Evolutionary conservation across 2,888 invertebrate genomes (phyloP).

Genomic region (Pyrochroa serraticornis): DNA sequence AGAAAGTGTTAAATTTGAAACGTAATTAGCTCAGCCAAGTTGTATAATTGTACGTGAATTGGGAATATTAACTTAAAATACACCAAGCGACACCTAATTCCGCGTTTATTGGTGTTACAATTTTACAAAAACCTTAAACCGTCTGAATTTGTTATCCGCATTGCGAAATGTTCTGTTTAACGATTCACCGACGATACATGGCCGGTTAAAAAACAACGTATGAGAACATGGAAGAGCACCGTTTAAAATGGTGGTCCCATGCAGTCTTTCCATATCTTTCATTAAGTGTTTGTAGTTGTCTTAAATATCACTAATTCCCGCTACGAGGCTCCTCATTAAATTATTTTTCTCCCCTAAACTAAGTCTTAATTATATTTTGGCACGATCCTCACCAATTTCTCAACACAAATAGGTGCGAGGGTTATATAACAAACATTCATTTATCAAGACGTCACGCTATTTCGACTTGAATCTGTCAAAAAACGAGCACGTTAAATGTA

Average conservation of each 20-base stretch:
- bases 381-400: neutral
- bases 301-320: too few species aligned
- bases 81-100: constrained; percentile 37
- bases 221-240: constrained; percentile 35
- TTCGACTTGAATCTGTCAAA: neutral
- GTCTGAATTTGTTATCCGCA: constrained; percentile 41
- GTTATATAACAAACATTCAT: too few species aligned
- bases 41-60: too few species aligned
- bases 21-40: constrained; percentile 13
- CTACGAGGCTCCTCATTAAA: too few species aligned
- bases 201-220: constrained; percentile 41
- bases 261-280: constrained; percentile 17
- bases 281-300: constrained; percentile 4
- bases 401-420: neutral
- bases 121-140: constrained; percentile 35
- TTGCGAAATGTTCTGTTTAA: constrained; percentile 41
- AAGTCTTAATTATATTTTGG: too few species aligned
- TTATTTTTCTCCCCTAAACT: too few species aligned
- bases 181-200: constrained; percentile 40
- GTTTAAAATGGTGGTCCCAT: constrained; percentile 32
- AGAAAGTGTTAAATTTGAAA: neutral
- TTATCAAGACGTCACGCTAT: too few species aligned
- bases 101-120: constrained; percentile 28
- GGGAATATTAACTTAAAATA: constrained; percentile 12
- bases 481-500: neutral